A percentile compares a stretch with the other conserved stretches of the same genome.
Evolutionary conservation across 2,888 invertebrate species (phyloP).

Genomic region (Rhagophthalmus giganteus): DNA sequence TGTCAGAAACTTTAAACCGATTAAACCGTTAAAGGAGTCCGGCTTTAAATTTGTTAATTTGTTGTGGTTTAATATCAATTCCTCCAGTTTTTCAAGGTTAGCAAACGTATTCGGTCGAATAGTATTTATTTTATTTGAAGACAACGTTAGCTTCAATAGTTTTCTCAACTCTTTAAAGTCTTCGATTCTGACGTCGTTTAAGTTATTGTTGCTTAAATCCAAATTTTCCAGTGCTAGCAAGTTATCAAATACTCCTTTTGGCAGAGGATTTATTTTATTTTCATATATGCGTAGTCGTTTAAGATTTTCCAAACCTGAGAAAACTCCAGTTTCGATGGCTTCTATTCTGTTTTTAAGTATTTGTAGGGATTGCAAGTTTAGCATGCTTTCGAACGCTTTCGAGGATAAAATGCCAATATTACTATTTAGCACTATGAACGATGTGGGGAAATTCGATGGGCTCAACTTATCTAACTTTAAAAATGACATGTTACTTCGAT

Average conservation of each 20-base stretch:
- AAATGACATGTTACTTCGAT: conserved; percentile 1
- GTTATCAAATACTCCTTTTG: not conserved
- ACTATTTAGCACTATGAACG: not conserved
- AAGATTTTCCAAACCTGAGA: conserved; percentile 2
- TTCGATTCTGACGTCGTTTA: not conserved
- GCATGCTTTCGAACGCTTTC: not conserved
- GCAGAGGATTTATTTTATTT: not conserved
- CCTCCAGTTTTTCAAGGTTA: not conserved
- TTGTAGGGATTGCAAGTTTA: not conserved
- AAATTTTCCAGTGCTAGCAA: not conserved
- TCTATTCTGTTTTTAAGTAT: conserved; percentile 4
- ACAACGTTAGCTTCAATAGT: not conserved
- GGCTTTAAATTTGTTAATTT: not conserved
- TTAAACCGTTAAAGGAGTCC: not conserved
- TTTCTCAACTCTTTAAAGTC: conserved; percentile 1
- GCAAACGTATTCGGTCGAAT: conserved; percentile 1
- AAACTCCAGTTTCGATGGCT: not conserved
- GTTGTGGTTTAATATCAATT: conserved; percentile 2
- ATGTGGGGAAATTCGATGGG: not conserved
- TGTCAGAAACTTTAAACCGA: too few relatives aligned
- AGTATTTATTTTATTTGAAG: conserved; percentile 1
- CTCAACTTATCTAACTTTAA: not conserved
- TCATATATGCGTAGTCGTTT: conserved; percentile 2
- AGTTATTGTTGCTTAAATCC: not conserved
- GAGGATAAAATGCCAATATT: conserved; percentile 3